Evolutionary conservation across 1,140 invertebrate species (phyloP).

Genomic region (Heliconius himera): DNA sequence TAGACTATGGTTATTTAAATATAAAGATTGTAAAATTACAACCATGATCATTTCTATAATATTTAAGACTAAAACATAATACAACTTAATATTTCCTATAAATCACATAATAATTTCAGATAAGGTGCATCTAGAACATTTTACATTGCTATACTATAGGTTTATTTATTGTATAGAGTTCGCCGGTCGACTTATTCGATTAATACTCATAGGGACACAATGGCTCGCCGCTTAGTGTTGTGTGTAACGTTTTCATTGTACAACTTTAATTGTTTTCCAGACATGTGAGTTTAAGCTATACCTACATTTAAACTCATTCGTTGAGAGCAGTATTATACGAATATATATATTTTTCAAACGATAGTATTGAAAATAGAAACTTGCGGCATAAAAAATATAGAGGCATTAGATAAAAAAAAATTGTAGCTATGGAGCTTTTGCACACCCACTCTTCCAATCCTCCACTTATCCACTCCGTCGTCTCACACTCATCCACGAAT

Average conservation of each 20-base stretch:
- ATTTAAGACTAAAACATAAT: not conserved
- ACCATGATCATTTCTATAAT: no score
- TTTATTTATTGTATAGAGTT: not conserved
- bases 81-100: not conserved
- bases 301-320: conserved; percentile 26
- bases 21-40: no score
- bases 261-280: conserved; percentile 69
- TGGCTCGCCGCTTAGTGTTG: conserved; percentile 55
- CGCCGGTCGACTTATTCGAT: conserved; percentile 56
- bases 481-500: no score
- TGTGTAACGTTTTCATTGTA: conserved; percentile 59
- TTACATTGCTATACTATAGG: not conserved
- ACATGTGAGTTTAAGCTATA: conserved; percentile 32
- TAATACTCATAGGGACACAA: conserved; percentile 63
- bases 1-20: no score
- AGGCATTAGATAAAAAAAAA: no score
- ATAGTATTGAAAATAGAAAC: no score
- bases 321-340: not conserved
- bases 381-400: no score
- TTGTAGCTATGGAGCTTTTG: no score
- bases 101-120: not conserved
- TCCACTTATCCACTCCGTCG: no score
- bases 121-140: not conserved
- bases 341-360: not conserved
- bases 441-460: no score